Evolutionary conservation across 1,140 invertebrate species (phyloP), one percentile per base, ranked within the genome.

Genomic region (Cydia strobilella): DNA sequence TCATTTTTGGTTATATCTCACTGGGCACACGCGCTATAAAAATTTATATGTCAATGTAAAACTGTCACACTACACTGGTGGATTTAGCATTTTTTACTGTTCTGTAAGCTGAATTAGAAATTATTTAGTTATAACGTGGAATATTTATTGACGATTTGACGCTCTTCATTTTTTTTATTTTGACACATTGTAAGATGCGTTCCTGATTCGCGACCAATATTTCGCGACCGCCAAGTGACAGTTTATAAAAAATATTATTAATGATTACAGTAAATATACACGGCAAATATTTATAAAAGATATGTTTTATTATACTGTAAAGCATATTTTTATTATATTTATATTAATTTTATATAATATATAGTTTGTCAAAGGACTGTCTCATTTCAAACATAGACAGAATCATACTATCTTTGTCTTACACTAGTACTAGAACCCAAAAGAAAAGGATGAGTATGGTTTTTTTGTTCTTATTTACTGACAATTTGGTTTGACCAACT

Each of bases 1-100:
- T 89, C 91, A 93, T 93, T 84, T 77, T 89, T 83, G 82, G 83
- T 84, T 86, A 86, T 79, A 79, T 76, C 78, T 83, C 75, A 76
- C 69, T 76, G 71, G 81, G 81, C 72, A 74, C 75, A 80, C 80
- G 74, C 66, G 72, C 76, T 77, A 79, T 76, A 51, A 75, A 79
- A 69, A 62, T 35, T 74, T 62, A 54, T 71, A 69, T n/a, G 51
- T 76, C 65, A 75, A 79, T 79, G 72, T 54, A 75, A 72, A 76
- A 78, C 42, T 69, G 66, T 6, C 45, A 25, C 74, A 74, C 77
- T 77, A 77, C 76, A 85, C 79, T 87, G 75, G 86, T 73, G 73
- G 80, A 88, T 89, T 90, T 87, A 84, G 63, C 88, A 91, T 91
- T 82, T 79, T 86, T 15, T 35, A 84, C 59, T 71, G 74, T 80